Percentiles rank a stretch among this genome's conserved stretches.
These are phyloP conservation scores for Frankliniella fusca DNA, from an alignment of 2,888 invertebrate species.

Conservation along the genomic window DNA sequence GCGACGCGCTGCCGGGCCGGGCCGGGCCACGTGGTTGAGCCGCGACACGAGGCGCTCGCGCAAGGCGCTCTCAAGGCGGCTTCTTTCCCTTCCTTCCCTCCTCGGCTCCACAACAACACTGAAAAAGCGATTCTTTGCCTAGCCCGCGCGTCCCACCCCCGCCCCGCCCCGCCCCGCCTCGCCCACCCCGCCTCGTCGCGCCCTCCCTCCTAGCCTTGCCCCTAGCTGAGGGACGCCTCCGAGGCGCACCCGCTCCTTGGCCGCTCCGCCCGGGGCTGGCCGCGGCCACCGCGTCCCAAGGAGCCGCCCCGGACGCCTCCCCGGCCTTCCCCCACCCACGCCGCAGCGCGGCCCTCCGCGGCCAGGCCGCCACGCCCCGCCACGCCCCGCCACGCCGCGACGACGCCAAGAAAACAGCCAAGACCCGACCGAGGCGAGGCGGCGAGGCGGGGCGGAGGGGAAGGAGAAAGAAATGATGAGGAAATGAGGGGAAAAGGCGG, in stretches of 20 bases:
- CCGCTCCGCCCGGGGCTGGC: not conserved
- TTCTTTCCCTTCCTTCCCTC: constrained; percentile 31
- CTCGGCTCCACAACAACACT: constrained; percentile 24
- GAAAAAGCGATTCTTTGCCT: constrained; percentile 26
- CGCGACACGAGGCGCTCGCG: constrained; percentile 31
- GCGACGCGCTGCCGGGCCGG: not conserved
- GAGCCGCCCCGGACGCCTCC: not conserved
- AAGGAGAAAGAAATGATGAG: constrained; percentile 16
- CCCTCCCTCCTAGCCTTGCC: not conserved
- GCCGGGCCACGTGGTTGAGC: constrained; percentile 30
- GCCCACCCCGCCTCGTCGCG: too few relatives aligned
- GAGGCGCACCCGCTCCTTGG: too few relatives aligned
- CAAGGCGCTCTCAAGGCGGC: constrained; percentile 31
- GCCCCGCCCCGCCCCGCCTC: not conserved
- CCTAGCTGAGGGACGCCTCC: not conserved
- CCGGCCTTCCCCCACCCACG: constrained; percentile 7
- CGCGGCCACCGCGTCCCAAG: not conserved
- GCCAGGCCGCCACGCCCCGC: not conserved
- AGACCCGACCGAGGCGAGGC: constrained; percentile 17
- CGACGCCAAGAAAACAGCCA: constrained; percentile 24
- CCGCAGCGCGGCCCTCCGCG: not conserved
- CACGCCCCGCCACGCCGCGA: not conserved
- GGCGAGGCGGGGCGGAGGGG: constrained; percentile 2
- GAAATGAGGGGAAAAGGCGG: constrained; percentile 19
- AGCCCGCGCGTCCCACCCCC: not conserved